Conservation (phyloP, 2,113 vertebrate species). For the Piprites chloris region DNA sequence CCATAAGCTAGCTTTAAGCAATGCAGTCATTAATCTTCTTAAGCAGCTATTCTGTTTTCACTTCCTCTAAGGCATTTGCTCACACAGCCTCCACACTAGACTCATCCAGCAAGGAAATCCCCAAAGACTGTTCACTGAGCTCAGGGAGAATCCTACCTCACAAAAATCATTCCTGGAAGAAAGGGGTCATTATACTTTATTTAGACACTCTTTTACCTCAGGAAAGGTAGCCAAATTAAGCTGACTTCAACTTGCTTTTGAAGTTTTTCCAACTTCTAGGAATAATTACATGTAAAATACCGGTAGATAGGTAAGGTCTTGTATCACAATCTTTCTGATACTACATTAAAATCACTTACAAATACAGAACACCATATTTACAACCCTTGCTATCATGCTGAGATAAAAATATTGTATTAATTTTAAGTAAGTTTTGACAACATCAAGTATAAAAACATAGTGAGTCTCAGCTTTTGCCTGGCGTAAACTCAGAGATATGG, state of each 20-base stretch:
- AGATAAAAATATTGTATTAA: background rate
- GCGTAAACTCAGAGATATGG: background rate
- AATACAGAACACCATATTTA: background rate
- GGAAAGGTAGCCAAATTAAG: background rate
- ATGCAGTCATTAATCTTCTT: slow-evolving; percentile 55
- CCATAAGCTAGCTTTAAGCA: slow-evolving; percentile 37
- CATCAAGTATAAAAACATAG: background rate
- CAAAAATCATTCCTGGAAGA: background rate
- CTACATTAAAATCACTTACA: background rate
- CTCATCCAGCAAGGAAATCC: slow-evolving; percentile 20
- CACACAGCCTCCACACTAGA: background rate
- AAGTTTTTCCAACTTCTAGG: background rate
- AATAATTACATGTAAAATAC: background rate
- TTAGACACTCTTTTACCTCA: background rate
- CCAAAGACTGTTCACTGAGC: background rate
- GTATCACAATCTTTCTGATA: background rate
- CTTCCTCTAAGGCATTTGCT: slow-evolving; percentile 29
- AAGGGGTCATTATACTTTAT: background rate
- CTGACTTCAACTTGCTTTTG: background rate
- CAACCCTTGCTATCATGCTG: background rate
- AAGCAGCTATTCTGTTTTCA: slow-evolving; percentile 18
- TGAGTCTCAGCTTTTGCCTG: background rate
- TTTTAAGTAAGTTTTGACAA: background rate
- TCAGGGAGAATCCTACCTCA: background rate
- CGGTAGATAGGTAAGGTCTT: background rate